phyloP scores from a whole-genome alignment of 2,888 invertebrate genomes.

The Shargacucullia verbasci region DNA sequence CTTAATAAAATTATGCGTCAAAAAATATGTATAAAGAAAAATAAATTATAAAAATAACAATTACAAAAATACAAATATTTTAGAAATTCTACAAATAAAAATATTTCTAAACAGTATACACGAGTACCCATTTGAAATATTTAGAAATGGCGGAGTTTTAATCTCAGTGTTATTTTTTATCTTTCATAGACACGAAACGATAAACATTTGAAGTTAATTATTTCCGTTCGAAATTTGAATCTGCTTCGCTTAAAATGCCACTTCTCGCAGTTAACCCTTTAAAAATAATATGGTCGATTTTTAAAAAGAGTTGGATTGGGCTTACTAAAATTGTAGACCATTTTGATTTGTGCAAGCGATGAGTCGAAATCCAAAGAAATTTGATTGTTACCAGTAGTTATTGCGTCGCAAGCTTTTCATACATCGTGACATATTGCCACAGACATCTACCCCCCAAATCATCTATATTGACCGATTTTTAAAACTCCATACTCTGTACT shows the following conservation, averaged over 20 bases:
- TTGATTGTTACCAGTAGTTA: no score
- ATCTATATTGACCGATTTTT: no score
- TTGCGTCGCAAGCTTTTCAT: no score
- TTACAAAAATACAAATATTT: conserved; percentile 41
- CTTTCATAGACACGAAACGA: conserved; percentile 5
- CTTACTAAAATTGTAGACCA: no score
- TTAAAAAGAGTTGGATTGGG: conserved; percentile 3
- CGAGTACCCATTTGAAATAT: conserved; percentile 24
- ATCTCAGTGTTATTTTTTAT: conserved; percentile 24
- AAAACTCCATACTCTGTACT: no score
- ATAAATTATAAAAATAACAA: conserved; percentile 54
- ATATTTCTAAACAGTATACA: conserved; percentile 15
- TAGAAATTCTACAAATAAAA: conserved; percentile 35
- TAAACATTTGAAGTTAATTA: conserved; percentile 8
- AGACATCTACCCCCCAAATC: no score
- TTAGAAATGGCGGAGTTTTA: conserved; percentile 18
- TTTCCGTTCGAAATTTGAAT: conserved; percentile 9
- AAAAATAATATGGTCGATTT: conserved; percentile 1
- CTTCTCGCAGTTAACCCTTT: neutral
- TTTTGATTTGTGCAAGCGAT: conserved; percentile 10
- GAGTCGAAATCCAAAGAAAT: no score
- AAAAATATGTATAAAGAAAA: conserved; percentile 42
- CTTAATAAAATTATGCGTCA: conserved; percentile 18
- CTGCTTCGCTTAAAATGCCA: neutral
- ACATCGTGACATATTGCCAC: no score